Evolutionary conservation across 2,797 vertebrate species (phyloP).

Genomic region (Mallotus villosus): DNA sequence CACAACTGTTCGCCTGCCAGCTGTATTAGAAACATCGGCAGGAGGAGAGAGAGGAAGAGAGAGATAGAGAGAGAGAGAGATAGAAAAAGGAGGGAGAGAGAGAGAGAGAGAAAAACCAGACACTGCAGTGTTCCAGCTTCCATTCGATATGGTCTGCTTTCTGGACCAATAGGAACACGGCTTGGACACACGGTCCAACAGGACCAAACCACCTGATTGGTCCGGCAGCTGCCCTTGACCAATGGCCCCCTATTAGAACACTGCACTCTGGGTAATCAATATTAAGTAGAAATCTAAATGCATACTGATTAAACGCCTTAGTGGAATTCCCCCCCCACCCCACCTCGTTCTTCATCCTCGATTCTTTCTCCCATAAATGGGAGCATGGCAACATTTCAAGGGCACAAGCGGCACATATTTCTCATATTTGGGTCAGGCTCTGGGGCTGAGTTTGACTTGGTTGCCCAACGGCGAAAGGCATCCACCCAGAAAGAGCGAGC

Average conservation of each 20-base stretch:
- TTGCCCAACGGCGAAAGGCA: slow-evolving; percentile 37
- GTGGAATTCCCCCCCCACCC: not conserved
- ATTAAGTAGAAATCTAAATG: slow-evolving; percentile 12
- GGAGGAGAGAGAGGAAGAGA: slow-evolving; percentile 20
- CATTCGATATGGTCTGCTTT: slow-evolving; percentile 43
- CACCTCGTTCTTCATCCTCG: slow-evolving; percentile 38
- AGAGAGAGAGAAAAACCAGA: slow-evolving; percentile 35
- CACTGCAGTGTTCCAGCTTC: slow-evolving; percentile 56
- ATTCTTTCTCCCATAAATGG: slow-evolving; percentile 27
- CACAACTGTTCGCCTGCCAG: slow-evolving; percentile 53
- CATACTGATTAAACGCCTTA: slow-evolving; percentile 7
- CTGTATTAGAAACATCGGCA: slow-evolving; percentile 30
- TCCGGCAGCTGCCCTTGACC: slow-evolving; percentile 46
- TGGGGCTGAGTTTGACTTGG: slow-evolving; percentile 55
- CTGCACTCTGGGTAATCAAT: slow-evolving; percentile 29
- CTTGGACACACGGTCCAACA: slow-evolving; percentile 31
- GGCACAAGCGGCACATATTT: slow-evolving; percentile 52
- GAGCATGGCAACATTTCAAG: slow-evolving; percentile 61
- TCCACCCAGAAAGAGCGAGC: slow-evolving; percentile 63
- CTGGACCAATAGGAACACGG: slow-evolving; percentile 31
- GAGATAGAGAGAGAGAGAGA: slow-evolving; percentile 7
- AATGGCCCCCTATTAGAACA: slow-evolving; percentile 17
- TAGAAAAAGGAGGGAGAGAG: slow-evolving; percentile 13
- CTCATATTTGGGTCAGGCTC: slow-evolving; percentile 67
- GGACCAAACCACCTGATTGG: slow-evolving; percentile 32